Base-by-base conservation (phyloP, 2,113 vertebrate genomes). In the Fregetta grallaria region DNA sequence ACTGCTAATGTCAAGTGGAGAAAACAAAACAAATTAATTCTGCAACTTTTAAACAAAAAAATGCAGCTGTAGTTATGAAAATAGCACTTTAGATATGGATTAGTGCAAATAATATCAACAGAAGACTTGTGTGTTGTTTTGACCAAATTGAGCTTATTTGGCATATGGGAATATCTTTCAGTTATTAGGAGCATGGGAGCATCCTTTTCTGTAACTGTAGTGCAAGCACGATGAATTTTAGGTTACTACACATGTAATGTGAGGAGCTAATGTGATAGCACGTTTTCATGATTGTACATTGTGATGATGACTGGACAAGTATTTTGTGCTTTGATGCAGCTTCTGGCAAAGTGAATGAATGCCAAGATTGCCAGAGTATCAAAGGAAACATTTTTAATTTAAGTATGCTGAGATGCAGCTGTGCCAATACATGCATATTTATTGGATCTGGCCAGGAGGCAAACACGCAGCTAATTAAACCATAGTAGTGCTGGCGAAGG, bases 401-500 rank as follows among this genome's bases (percentile, higher is more conserved):
- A 96, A 98, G 88, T 96, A 96, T 96, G 97, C 97, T 98, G 98
- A 97, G 98, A 96, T 98, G 96, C 98, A 98, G 97, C 97, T 98
- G 97, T 98, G 98, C 97, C 72, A 96, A 96, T 97, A 96, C 96
- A 96, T 97, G 97, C 97, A 97, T 98, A 97, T 98, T 98, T 98
- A 98, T 98, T 98, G 94, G 94, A 94, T 94, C 97, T 97, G 97
- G 94, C 97, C 96, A 97, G 97, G 95, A 98, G 97, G 97, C 97
- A 98, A 98, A 98, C 93, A 87, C 7, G 1, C 95, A 97, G 83
- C 96, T 98, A 97, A 97, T 97, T 97, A 98, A 98, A 98, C 96
- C 93, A 95, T 94, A 88, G 83, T 93, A 53, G 87, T 92, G 92
- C 92, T 97, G 97, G 95, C 61, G 5, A 97, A 92, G 77, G 94